phyloP scores from a whole-genome alignment of 2,113 vertebrate genomes.

The Mustela lutreola region DNA sequence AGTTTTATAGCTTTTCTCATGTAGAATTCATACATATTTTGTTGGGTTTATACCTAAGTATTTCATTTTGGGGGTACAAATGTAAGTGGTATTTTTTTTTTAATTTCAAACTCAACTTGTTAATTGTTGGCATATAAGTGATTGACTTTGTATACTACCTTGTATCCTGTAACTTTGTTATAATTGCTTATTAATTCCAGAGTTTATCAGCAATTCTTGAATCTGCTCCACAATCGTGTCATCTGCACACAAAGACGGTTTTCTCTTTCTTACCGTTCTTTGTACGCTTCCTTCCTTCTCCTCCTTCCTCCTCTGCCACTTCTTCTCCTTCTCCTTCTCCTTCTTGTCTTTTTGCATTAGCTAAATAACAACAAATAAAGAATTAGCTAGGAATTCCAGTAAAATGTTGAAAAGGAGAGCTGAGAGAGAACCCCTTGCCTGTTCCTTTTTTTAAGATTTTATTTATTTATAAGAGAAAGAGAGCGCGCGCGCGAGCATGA shows the following conservation, averaged over 20 bases:
- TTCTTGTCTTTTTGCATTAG: too few relatives aligned
- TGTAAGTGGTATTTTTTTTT: neutral
- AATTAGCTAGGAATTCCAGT: neutral
- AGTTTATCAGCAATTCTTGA: neutral
- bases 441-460: neutral
- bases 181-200: neutral
- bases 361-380: too few relatives aligned
- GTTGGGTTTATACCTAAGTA: neutral
- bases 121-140: neutral
- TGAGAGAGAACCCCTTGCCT: neutral
- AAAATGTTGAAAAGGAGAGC: neutral
- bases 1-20: neutral
- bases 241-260: neutral
- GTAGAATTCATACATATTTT: neutral
- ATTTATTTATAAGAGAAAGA: neutral
- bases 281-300: neutral
- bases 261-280: neutral
- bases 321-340: too few relatives aligned
- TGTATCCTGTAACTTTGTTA: neutral
- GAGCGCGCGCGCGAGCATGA: neutral
- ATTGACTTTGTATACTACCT: neutral
- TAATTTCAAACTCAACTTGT: neutral
- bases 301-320: too few relatives aligned
- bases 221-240: neutral
- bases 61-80: neutral